Evolutionary conservation across 2,888 invertebrate species (phyloP), one percentile per base, ranked within the genome.

Genomic region (Apotomis turbidana): DNA sequence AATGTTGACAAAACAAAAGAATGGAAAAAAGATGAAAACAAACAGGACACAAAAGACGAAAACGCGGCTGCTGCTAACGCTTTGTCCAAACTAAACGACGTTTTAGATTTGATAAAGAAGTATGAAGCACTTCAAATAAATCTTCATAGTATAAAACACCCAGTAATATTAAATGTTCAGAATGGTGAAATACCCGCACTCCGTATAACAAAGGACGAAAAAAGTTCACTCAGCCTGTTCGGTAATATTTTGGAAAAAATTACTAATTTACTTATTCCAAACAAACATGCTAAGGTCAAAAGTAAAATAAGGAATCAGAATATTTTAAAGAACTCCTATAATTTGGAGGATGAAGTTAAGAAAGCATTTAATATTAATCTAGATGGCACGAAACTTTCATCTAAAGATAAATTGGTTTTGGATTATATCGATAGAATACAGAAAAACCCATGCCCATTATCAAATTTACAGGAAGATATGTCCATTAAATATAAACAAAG

Each of bases 361-460:
- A 77, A 80, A 52, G 74, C 83, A 12, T 86, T 83, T 71, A 79
- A 86, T 41, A 78, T 85, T 5, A 83, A 89, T 77, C 59, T 86
- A 12, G 78, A 69, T 13, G 83, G 83, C 57, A 76, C 82, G 61
- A 83, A 81, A 61, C 70, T 90, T 13, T 83, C 87, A n/a, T 74
- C 80, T 6, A 92, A 91, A 79, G 93, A 93, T 77, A 89, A 85
- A 80, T 75, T 93, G 49, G 75, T 92, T 27, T 77, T 90, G 51
- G 90, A 91, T 76, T 93, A 92, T 73, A 76, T 93, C 36, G 81
- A 78, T 38, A 88, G 87, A 59, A 81, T 91, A 10, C 83, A 89
- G 74, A 83, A 73, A 44, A 87, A 85, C 70, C 87, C 90, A 44
- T 90, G 90, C 70, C 72, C 88, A 5, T 74, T 68, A 0, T 82